Conservation (phyloP, 1,140 invertebrate genomes). For the Drosophila virilis region DNA sequence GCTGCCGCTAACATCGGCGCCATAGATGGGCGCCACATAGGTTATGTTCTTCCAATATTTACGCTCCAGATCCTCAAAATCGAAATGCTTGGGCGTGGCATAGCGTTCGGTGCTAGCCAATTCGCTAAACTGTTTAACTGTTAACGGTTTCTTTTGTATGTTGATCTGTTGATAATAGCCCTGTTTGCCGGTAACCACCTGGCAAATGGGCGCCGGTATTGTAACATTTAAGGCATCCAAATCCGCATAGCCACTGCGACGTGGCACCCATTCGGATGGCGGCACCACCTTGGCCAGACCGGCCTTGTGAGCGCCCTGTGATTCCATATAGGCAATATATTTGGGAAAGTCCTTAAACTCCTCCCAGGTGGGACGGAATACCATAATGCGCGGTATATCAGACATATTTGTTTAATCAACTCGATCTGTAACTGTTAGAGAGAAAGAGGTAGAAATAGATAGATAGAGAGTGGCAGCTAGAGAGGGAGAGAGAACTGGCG, state of each 20-base stretch:
- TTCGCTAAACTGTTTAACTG: slow-evolving; percentile 94
- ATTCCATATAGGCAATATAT: slow-evolving; percentile 97
- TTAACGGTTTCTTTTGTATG: slow-evolving; percentile 96
- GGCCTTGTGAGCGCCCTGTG: slow-evolving; percentile 96
- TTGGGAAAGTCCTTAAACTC: slow-evolving; percentile 98
- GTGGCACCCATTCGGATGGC: slow-evolving; percentile 95
- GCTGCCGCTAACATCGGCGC: slow-evolving; percentile 98
- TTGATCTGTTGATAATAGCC: slow-evolving; percentile 98
- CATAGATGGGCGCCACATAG: slow-evolving; percentile 96
- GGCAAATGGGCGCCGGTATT: slow-evolving; percentile 97
- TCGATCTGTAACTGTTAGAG: slow-evolving; percentile 13
- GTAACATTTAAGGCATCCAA: slow-evolving; percentile 91
- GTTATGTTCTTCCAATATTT: slow-evolving; percentile 99
- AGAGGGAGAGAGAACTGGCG: neutral
- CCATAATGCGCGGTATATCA: slow-evolving; percentile 85
- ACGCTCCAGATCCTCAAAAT: slow-evolving; percentile 97
- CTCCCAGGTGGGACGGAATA: slow-evolving; percentile 97
- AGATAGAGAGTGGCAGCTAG: neutral
- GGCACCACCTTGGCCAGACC: slow-evolving; percentile 98
- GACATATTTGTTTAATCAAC: slow-evolving; percentile 66
- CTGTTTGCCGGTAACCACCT: slow-evolving; percentile 93
- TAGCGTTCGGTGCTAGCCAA: slow-evolving; percentile 93
- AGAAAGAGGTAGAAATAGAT: slow-evolving; percentile 1
- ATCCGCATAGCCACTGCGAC: slow-evolving; percentile 92
- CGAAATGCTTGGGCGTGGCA: slow-evolving; percentile 93